Base-by-base conservation (phyloP, 2,797 vertebrate species). In the Monodelphis domestica region DNA sequence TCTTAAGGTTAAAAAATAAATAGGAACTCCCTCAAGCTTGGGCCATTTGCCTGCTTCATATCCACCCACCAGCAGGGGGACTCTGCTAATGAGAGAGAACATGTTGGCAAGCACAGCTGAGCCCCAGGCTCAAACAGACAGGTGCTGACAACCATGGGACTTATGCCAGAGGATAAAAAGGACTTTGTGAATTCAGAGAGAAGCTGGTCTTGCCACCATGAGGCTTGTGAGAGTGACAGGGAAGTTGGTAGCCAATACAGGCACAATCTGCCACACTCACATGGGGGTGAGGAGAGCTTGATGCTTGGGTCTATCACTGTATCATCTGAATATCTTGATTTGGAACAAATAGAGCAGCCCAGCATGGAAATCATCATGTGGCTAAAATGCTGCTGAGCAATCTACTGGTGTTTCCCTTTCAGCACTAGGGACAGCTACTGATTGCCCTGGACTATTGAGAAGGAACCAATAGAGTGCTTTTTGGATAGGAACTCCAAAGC, bases 291-390 rank as follows among this genome's bases (percentile, higher is more conserved):
- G 84, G 87, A 54, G 50, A 15, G 28, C 94, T 95, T 93, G 91
- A 93, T 45, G 50, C 90, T 59, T 4, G 0, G 70, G n/a, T 53
- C 53, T 84, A 59, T 94, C 89, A 91, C 50, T 2, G 21, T n/a
- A 88, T 87, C 94, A 95, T 95, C 84, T 93, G 96, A 97, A 95
- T 94, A 93, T 97, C 97, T 97, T 96, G 96, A 96, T 96, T 95
- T 94, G 93, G 87, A 93, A 92, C 95, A 96, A 96, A 96, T 94
- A 92, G 95, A 96, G 95, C 95, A 95, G 94, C 95, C 56, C 93
- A 59, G 96, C 93, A 95, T 53, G 28, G 52, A 30, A 26, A 53
- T 54, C 45, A 7, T 51, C 95, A 95, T 5, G 53, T 91, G 96
- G 93, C 52, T 59, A 6, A 4, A 50, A 54, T 15, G 55, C 96